Percentiles rank a stretch among this genome's conserved stretches.
phyloP scores from a whole-genome alignment of 2,797 vertebrate species.

The Lepidocolaptes lacrymiger region DNA sequence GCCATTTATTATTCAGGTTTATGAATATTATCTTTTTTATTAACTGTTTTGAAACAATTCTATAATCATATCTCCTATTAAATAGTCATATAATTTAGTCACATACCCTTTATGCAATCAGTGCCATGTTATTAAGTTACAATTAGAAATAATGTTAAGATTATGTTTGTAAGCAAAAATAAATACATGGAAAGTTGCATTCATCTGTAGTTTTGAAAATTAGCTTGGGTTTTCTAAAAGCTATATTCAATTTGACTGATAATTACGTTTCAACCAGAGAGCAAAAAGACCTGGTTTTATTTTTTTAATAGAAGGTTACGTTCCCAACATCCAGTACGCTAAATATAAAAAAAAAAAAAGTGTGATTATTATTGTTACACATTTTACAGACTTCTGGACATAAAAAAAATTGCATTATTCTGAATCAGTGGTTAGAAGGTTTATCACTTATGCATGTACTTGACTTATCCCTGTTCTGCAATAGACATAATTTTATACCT shows the following conservation, averaged over 20 bases:
- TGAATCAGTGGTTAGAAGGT: constrained; percentile 81
- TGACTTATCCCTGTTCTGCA: constrained; percentile 84
- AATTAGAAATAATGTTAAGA: constrained; percentile 41
- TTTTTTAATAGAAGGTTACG: constrained; percentile 44
- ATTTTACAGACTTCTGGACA: constrained; percentile 70
- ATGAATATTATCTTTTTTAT: constrained; percentile 5
- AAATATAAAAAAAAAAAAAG: constrained; percentile 33
- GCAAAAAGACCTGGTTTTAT: constrained; percentile 23
- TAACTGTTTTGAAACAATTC: constrained; percentile 35
- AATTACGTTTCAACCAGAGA: constrained; percentile 46
- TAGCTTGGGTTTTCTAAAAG: constrained; percentile 35
- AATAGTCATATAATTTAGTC: constrained; percentile 27
- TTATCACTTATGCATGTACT: constrained; percentile 83
- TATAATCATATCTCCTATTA: constrained; percentile 16
- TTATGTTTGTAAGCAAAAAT: constrained; percentile 55
- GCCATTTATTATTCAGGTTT: constrained; percentile 11
- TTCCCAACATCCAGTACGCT: constrained; percentile 35
- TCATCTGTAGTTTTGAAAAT: constrained; percentile 38
- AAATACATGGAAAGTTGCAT: constrained; percentile 35
- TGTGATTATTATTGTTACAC: constrained; percentile 63
- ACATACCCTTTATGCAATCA: constrained; percentile 29
- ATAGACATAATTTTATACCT: constrained; percentile 87
- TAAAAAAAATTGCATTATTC: constrained; percentile 70
- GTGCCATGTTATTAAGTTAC: constrained; percentile 25
- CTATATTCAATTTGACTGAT: constrained; percentile 22